Conservation (phyloP, 1,140 invertebrate species). For the Pseudomyrmex pallidus region DNA sequence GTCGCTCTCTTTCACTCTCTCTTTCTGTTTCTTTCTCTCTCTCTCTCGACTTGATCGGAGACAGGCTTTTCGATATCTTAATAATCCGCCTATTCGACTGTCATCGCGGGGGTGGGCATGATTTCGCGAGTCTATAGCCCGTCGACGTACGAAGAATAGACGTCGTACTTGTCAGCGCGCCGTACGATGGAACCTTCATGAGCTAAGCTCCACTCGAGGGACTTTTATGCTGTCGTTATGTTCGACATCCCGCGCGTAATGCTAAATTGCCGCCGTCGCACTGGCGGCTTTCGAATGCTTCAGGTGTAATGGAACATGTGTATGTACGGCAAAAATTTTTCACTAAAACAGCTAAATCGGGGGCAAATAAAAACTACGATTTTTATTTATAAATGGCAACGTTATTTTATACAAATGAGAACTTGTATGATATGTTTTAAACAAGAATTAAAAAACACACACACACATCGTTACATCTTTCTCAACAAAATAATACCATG, state of each 20-base stretch:
- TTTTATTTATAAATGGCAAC: too few relatives aligned
- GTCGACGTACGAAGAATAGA: constrained; percentile 57
- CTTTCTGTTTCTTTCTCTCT: neutral
- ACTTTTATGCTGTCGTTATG: constrained; percentile 51
- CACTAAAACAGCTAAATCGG: neutral
- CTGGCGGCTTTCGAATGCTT: neutral
- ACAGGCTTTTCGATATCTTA: constrained; percentile 66
- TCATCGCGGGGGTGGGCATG: constrained; percentile 40
- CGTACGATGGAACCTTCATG: constrained; percentile 47
- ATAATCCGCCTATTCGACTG: constrained; percentile 64
- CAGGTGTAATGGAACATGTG: constrained; percentile 29
- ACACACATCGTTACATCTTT: too few relatives aligned
- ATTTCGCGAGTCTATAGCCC: constrained; percentile 50
- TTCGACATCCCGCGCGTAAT: constrained; percentile 34
- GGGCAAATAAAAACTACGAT: too few relatives aligned
- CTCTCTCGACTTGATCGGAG: constrained; percentile 44
- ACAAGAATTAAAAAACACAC: too few relatives aligned
- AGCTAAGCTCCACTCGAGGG: constrained; percentile 44
- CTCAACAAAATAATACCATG: too few relatives aligned
- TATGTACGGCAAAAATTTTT: neutral
- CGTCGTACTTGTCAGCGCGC: constrained; percentile 54
- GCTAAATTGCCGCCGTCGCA: constrained; percentile 29
- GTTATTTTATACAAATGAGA: too few relatives aligned
- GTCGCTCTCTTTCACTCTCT: constrained; percentile 1
- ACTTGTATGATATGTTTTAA: too few relatives aligned